Conservation (phyloP, 2,888 invertebrate genomes). For the Athalia rosae region DNA sequence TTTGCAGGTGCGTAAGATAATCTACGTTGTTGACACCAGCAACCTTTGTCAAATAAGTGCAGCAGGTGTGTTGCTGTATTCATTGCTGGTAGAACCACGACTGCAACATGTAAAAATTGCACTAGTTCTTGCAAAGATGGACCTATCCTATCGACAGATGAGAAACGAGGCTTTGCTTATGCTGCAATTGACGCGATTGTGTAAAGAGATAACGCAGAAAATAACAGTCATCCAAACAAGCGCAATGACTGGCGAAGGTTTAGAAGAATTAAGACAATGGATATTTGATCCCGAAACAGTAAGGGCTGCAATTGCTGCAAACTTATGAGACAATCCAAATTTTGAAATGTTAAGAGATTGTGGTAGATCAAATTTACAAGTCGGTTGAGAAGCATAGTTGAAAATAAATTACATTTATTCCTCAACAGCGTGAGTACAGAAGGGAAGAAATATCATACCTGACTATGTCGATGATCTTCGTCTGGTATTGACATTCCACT, state of each 20-base stretch:
- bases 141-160: conserved; percentile 90
- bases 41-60: conserved; percentile 91
- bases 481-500: no score
- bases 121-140: conserved; percentile 88
- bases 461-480: no score
- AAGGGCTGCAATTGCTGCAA: conserved; percentile 47
- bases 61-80: conserved; percentile 87
- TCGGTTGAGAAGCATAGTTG: conserved; percentile 5
- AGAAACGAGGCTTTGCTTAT: conserved; percentile 89
- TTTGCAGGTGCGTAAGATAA: conserved; percentile 74
- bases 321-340: neutral
- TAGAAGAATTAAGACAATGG: conserved; percentile 82
- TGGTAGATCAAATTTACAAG: neutral
- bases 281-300: conserved; percentile 63
- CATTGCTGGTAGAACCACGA: conserved; percentile 83
- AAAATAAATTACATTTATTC: conserved; percentile 52
- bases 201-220: conserved; percentile 81
- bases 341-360: neutral
- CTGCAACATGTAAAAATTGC: conserved; percentile 80
- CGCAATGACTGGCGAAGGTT: conserved; percentile 83
- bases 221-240: conserved; percentile 85
- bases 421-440: conserved; percentile 24
- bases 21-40: conserved; percentile 89
- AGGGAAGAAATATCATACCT: neutral
- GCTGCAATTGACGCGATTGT: conserved; percentile 84